phyloP scores from a whole-genome alignment of 2,797 vertebrate genomes.

The Cirrhinus mrigala region DNA sequence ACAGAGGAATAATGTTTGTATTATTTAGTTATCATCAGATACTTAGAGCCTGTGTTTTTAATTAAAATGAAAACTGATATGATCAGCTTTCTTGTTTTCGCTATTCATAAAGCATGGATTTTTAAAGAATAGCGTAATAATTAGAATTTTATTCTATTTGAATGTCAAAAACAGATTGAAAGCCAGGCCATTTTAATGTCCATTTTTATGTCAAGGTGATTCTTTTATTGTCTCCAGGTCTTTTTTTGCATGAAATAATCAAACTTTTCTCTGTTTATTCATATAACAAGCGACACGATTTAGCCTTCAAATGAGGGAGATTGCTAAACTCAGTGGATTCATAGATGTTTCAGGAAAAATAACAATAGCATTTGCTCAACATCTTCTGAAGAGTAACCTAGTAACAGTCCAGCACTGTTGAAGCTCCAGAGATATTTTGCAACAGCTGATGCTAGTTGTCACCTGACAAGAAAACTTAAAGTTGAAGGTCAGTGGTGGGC shows the following conservation, averaged over 20 bases:
- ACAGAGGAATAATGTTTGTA: background rate
- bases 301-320: background rate
- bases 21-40: background rate
- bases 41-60: background rate
- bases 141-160: background rate
- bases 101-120: background rate
- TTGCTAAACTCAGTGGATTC: background rate
- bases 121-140: background rate
- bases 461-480: background rate
- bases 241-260: background rate
- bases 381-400: slow-evolving; percentile 18
- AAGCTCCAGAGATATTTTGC: slow-evolving; percentile 7
- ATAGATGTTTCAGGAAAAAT: background rate
- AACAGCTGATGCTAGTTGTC: slow-evolving; percentile 13
- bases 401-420: background rate
- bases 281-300: background rate
- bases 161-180: background rate
- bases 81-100: background rate
- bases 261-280: background rate
- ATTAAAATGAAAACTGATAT: background rate
- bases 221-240: background rate
- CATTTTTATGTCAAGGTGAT: background rate
- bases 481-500: slow-evolving; percentile 6
- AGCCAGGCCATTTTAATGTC: background rate
- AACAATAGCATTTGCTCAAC: background rate